These are phyloP conservation scores for Drosophila meridiana DNA, from an alignment of 2,888 invertebrate species.

Conservation along the genomic window DNA sequence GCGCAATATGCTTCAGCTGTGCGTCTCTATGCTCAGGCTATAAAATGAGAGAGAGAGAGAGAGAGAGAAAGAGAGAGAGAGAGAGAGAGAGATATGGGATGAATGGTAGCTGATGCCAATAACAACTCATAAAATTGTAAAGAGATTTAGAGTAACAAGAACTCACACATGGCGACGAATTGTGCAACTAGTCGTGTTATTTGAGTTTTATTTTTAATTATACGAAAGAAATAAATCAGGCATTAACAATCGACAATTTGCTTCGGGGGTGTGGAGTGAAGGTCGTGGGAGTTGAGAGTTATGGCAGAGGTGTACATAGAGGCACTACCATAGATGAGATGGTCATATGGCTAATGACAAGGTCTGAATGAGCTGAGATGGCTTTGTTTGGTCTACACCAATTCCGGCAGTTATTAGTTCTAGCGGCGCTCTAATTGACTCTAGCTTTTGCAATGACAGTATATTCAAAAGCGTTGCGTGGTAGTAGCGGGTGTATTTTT, in stretches of 20 bases:
- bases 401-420: conserved; percentile 84
- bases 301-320: conserved; percentile 1
- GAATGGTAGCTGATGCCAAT: background rate
- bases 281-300: background rate
- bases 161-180: conserved; percentile 83
- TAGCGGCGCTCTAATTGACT: conserved; percentile 80
- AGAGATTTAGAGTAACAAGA: conserved; percentile 45
- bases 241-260: conserved; percentile 18
- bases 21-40: background rate
- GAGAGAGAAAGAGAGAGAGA: background rate
- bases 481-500: conserved; percentile 16
- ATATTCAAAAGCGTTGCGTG: conserved; percentile 70
- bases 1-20: conserved; percentile 41
- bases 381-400: conserved; percentile 71
- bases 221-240: conserved; percentile 34
- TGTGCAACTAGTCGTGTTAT: conserved; percentile 74
- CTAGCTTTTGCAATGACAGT: conserved; percentile 71
- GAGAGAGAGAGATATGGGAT: background rate
- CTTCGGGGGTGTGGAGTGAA: background rate
- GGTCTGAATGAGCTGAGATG: conserved; percentile 4
- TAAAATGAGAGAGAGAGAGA: background rate
- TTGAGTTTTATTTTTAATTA: conserved; percentile 6
- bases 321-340: conserved; percentile 33
- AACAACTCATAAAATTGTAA: conserved; percentile 8
- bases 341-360: conserved; percentile 7